Base-by-base conservation (phyloP, 1,140 invertebrate species). In the Bombus superbus region DNA sequence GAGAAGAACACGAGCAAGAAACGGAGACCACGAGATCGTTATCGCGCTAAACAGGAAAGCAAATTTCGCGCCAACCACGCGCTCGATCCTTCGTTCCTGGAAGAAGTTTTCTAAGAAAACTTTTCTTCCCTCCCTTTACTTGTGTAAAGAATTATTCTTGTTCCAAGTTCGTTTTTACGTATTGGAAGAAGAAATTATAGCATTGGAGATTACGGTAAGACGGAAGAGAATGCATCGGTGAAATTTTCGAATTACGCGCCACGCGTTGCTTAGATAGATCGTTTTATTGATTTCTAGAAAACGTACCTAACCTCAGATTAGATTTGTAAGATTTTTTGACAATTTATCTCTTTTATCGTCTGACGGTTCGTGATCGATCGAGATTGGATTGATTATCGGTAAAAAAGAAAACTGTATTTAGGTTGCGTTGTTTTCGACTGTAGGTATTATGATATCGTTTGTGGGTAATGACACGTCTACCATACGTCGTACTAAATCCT, bases 31-130 rank as follows among this genome's bases (percentile, higher is more conserved):
- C 35, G 71, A 81, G 84, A 90, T 91, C 84, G 35, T 78, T 91
- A 91, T 86, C 80, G 62, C 4, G 44, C 25, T 86, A 80, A 89
- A 88, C 69, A 87, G 82, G 80, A 91, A 91, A 85, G 85, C 80
- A 73, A 88, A 79, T 88, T 88, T 79, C 71, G 75, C 74, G 68
- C 42, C 28, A 35, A 44, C 81, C 13, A 62, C n/a, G 38, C 64
- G 38, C 64, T 83, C 59, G 64, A 71, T 77, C 15, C 44, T 42
- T 22, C 15, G n/a, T 68, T 40, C 78, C 9, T 80, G 64, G 38
- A 62, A 74, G 22, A 35, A 62, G 18, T 38, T 32, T 82, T 71
- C 35, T 32, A 32, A 32, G 64, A 66, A 66, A 32, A 32, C 28
- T 68, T 2, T n/a, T 10, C 8, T 18, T 18, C 25, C 25, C 9